A percentile compares a stretch with the other conserved stretches of the same genome.
phyloP scores from a whole-genome alignment of 2,113 vertebrate species.

The Craseonycteris thonglongyai region DNA sequence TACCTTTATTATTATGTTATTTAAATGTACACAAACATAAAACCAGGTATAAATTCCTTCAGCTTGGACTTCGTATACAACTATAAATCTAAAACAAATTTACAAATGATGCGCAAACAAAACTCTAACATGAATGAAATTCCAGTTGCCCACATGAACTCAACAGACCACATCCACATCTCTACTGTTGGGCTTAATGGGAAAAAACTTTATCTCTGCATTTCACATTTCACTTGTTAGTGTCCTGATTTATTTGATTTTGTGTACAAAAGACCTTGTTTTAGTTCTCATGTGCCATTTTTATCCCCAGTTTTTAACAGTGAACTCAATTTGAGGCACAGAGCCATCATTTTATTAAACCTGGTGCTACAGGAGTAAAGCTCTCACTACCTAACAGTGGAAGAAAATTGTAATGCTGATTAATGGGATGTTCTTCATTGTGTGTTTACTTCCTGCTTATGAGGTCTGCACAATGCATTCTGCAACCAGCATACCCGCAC shows the following conservation, averaged over 20 bases:
- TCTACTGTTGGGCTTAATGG: accelerated
- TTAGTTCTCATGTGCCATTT: not conserved
- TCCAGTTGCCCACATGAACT: not conserved
- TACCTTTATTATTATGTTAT: not conserved
- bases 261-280: not conserved
- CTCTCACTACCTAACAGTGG: not conserved
- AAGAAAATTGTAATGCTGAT: not conserved
- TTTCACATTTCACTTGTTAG: not conserved
- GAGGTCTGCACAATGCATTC: no score
- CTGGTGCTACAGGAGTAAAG: not conserved
- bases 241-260: not conserved
- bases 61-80: not conserved
- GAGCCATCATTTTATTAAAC: not conserved
- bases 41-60: not conserved
- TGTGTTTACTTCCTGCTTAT: accelerated
- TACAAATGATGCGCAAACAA: not conserved
- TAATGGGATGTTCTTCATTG: not conserved
- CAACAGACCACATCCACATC: accelerated
- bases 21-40: not conserved
- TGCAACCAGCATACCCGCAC: not conserved
- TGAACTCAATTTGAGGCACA: not conserved
- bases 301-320: not conserved
- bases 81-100: not conserved
- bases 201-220: not conserved
- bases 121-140: not conserved